Percentiles rank a stretch among this genome's conserved stretches.
Conservation (phyloP, 2,113 vertebrate genomes). For the Reinhardtius hippoglossoides region DNA sequence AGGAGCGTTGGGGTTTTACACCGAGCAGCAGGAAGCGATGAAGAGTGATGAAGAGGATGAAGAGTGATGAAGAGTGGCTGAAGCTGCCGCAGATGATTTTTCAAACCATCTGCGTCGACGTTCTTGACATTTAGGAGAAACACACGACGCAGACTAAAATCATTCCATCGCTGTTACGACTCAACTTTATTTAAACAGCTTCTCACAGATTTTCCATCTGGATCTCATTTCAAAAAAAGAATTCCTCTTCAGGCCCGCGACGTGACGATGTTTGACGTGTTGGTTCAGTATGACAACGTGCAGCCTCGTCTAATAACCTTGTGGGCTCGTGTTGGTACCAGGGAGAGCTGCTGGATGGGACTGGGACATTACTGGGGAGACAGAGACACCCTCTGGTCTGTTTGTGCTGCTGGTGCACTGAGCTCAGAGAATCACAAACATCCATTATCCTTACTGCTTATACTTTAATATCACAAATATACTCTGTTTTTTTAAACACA, state of each 20-base stretch:
- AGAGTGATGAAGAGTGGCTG: no score
- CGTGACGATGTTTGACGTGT: neutral
- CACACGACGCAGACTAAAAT: no score
- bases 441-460: no score
- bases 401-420: slow-evolving; percentile 27
- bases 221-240: no score
- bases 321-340: neutral
- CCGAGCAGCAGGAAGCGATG: no score
- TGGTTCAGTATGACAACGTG: slow-evolving; percentile 21
- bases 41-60: no score
- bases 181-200: no score
- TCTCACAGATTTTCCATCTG: neutral
- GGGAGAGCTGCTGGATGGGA: neutral
- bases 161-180: no score
- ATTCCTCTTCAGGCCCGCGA: neutral
- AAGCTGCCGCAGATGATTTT: no score
- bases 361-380: slow-evolving; percentile 54
- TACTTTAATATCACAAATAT: neutral
- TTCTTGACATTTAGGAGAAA: no score
- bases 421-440: neutral
- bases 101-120: no score
- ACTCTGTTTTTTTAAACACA: neutral
- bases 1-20: no score
- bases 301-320: neutral
- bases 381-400: slow-evolving; percentile 75